Evolutionary conservation across 2,797 vertebrate species (phyloP).

Genomic region (Dendrocincla fuliginosa): DNA sequence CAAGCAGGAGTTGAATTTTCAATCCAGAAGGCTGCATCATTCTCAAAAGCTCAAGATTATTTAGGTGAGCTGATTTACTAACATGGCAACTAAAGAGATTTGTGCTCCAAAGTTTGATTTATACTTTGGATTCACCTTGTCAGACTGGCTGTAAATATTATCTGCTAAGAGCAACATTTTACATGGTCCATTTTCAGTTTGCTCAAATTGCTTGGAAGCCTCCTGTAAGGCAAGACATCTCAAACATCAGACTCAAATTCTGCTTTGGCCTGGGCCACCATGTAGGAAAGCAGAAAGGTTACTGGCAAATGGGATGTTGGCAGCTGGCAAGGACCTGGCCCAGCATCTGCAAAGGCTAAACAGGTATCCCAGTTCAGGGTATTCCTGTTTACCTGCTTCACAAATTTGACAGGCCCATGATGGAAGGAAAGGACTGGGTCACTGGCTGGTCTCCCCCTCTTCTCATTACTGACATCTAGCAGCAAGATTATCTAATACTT

Average conservation of each 20-base stretch:
- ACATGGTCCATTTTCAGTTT: constrained; percentile 15
- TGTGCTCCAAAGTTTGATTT: constrained; percentile 61
- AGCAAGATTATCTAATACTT: neutral
- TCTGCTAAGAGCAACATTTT: constrained; percentile 55
- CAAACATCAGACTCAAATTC: neutral
- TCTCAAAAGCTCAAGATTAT: constrained; percentile 62
- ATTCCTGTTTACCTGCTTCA: neutral
- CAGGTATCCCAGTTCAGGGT: neutral
- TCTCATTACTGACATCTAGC: neutral
- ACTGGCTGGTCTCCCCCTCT: neutral
- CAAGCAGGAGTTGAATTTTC: constrained; percentile 60
- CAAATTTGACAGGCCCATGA: rapidly evolving
- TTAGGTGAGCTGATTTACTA: constrained; percentile 72
- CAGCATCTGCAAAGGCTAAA: neutral
- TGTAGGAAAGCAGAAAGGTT: neutral
- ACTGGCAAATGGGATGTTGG: neutral
- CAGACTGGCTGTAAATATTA: constrained; percentile 49
- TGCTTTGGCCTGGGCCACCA: neutral
- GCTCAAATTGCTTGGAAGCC: neutral
- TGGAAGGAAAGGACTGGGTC: neutral
- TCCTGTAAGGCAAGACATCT: neutral
- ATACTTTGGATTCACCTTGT: constrained; percentile 43
- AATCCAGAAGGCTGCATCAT: constrained; percentile 37
- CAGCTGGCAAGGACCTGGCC: neutral
- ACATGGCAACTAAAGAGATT: constrained; percentile 53